Evolutionary conservation across 1,140 invertebrate species (phyloP), one percentile per base, ranked within the genome.

Genomic region (Coptotermes formosanus): DNA sequence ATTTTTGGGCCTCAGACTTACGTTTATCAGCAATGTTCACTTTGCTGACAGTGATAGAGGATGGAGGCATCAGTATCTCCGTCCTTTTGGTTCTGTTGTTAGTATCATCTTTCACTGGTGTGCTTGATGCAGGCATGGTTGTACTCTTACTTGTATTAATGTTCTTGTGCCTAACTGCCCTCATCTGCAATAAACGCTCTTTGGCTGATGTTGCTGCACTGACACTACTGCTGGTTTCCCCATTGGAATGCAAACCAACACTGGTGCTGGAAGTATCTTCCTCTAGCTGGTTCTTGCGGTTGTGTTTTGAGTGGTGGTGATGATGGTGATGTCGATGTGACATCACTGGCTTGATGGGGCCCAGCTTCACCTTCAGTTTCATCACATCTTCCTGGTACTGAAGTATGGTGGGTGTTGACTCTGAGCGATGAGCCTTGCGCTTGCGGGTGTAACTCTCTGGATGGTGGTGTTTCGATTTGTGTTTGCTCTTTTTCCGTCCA

Each of bases 171-270:
- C 90, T 87, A 8, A 91, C 89, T 86, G 90, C 89, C 69, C 90
- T 83, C 90, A 91, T 91, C 86, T 91, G 89, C n/a, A 90, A 83
- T 30, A 91, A 87, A 85, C 89, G 89, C 82, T 90, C 90, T 86
- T 91, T 91, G 2, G 87, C 87, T 14, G 85, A 43, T 6, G 85
- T 43, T 21, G 82, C 23, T 21, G 48, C 44, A 45, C n/a, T 52
- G n/a, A 30, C 21, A 45, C 7, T 19, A 23, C 23, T 43, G 44
- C 45, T 59, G 48, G 83, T 21, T 52, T 84, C 83, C 16, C 83
- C 83, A 16, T 84, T 84, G 21, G 83, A 84, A 52, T 45, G 48
- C 48, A 75, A 30, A 25, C 25, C 64, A 30, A 75, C n/a, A 16
- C 2, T 30, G 38, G 25, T 83, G 82, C 21, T 84, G 11, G 43